Base-by-base conservation (phyloP, 2,797 vertebrate species). In the Lateolabrax maculatus region DNA sequence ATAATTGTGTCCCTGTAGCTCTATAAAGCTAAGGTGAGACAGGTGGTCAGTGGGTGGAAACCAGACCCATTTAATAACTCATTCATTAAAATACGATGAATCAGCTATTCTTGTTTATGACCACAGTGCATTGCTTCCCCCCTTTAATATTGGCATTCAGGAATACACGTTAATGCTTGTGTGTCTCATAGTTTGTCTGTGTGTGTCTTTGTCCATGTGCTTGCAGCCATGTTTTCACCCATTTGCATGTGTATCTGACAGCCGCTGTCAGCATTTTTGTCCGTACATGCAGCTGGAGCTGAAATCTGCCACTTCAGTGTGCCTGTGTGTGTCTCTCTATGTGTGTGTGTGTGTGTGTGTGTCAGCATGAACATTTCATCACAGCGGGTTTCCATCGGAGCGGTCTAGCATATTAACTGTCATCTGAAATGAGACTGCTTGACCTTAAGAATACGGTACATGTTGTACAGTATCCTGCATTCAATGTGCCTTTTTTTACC, bases 371-470 rank as follows among this genome's bases (percentile, higher is more conserved):
- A 52, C 74, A 71, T 84, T 64, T 90, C 77, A 66, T 80, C 70
- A 3, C 77, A 81, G 86, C 87, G 77, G 83, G 86, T 79, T 88
- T 84, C 76, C 81, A 85, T 76, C 61, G 62, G 27, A 70, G 65
- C 2, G 1, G 19, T 36, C 57, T 80, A 77, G 67, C 75, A 52
- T 69, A 37, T 83, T 69, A 63, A 88, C 81, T 75, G 77, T 90
- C 90, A 81, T 88, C 70, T 78, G 69, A 11, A 56, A 62, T 6
- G 57, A 77, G 23, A n/a, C 62, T 41, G 73, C 75, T 77, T 80
- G 85, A 91, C 90, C 88, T 91, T 87, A 79, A 83, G 69, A 43
- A 75, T 75, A 19, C 6, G 0, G 29, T 39, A 71, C 65, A 53
- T 64, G 29, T 46, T 9, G 41, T 52, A 70, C n/a, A 21, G 13